phyloP scores from a whole-genome alignment of 2,888 invertebrate species.

The Agapostemon virescens region DNA sequence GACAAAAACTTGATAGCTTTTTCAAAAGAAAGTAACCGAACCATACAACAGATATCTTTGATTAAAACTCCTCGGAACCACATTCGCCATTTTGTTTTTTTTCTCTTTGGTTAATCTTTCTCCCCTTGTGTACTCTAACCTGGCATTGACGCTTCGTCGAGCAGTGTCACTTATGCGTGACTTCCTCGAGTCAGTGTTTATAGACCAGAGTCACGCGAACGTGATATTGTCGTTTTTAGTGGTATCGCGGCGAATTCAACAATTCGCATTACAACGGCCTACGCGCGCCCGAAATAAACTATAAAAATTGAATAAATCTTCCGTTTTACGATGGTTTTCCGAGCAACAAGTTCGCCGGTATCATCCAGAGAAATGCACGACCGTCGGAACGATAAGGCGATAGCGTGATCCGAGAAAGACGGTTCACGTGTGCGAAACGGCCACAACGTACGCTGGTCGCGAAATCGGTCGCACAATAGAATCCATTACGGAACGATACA shows the following conservation, averaged over 20 bases:
- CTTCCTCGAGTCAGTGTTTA: slow-evolving; percentile 3
- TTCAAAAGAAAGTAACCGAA: background rate
- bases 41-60: background rate
- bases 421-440: background rate
- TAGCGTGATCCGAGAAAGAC: background rate
- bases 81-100: no score
- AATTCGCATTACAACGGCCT: background rate
- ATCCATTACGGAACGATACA: background rate
- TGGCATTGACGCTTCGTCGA: background rate
- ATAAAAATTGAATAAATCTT: background rate
- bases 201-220: background rate
- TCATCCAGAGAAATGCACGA: background rate
- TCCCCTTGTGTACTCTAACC: background rate
- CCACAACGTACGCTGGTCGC: background rate
- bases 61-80: background rate
- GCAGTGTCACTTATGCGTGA: slow-evolving; percentile 6
- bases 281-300: background rate
- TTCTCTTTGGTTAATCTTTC: background rate
- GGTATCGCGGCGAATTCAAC: background rate
- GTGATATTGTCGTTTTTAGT: background rate
- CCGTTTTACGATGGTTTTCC: background rate
- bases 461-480: background rate
- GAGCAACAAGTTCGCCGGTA: background rate
- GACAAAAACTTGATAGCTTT: background rate
- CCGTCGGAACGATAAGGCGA: background rate